Base-by-base conservation (phyloP, 1,140 invertebrate species). In the Aphis gossypii region DNA sequence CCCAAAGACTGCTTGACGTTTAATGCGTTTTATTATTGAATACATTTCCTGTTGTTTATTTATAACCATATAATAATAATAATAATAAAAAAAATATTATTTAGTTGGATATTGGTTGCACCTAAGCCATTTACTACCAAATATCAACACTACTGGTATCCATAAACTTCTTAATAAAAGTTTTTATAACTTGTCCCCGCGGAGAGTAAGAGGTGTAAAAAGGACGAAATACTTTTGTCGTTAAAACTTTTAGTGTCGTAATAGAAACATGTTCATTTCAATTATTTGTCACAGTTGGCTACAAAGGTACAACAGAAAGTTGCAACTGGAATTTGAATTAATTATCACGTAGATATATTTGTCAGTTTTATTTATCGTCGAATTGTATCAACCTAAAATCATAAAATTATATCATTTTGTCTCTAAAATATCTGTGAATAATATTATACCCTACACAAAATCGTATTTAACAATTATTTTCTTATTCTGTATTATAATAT, bases 161-260 rank as follows among this genome's bases (percentile, higher is more conserved):
- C 44, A 68, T 91, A 76, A 76, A 91, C 41, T 91, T 82, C 38
- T n/a, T 68, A 48, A 76, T 91, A 91, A 90, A 91, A 68, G 90
- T 91, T 91, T 91, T 91, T 91, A 76, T 68, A 68, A 68, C 41
- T 44, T 44, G 54, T 90, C 89, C 23, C 89, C 41, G 30, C 3
- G 9, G 30, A 25, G 9, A 44, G 9, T 25, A 41, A 14, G 18
- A 41, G 30, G 46, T 23, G 89, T 60, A 90, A 41, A 51, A 38
- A 41, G 21, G 89, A 56, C 20, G 5, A 21, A 68, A 91, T 41
- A 44, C 90, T 68, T 44, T 68, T n/a, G 18, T 20, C 38, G 38
- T 44, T 60, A 90, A 90, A 60, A 90, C 89, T 38, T 89, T 90
- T 60, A 90, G 14, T 90, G 54, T 41, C 54, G 21, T 44, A 18